Base-by-base conservation (phyloP, 2,888 invertebrate genomes). In the Azorinus chamasolen region DNA sequence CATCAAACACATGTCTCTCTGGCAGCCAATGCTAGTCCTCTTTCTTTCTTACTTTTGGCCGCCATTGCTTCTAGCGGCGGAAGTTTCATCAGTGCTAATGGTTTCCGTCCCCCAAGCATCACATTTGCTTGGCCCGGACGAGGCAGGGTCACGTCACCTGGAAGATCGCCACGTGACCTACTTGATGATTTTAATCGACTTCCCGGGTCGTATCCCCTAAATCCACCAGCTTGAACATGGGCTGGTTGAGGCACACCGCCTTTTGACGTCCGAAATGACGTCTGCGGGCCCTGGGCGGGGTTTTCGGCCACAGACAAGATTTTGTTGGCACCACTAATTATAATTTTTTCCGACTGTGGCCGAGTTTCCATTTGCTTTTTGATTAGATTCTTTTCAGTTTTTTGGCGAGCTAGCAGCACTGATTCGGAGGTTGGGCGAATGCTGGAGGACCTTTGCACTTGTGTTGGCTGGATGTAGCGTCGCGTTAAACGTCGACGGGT, bases 51-150 rank as follows among this genome's bases (percentile, higher is more conserved):
- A 61, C 77, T 78, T 59, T 79, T 80, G 1, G 76, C 77, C 18
- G 59, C 79, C 16, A 81, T 43, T 18, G 82, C 73, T 46, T 85
- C 85, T 22, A 85, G 54, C 6, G 85, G 81, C 18, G 85, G 85
- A 48, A 85, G 73, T 39, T 85, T 85, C 85, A 85, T 85, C 22
- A 85, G 61, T n/a, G 83, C 71, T 20, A 83, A 65, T 12, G 74
- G 63, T 43, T 80, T 72, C 20, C 79, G 46, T 3, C 65, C 65
- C 2, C 74, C 74, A 43, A 76, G 45, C 45, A 78, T 46, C 18
- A 70, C 66, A 50, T 70, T 77, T 37, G 62, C 70, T 45, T 46
- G 69, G 20, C 69, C 71, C 37, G 65, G 68, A 18, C 81, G 73
- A 12, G 81, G 81, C 27, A 81, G 54, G 20, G 77, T 78, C 22